Evolutionary conservation across 2,797 vertebrate genomes (phyloP).

Genomic region (Allobates femoralis): DNA sequence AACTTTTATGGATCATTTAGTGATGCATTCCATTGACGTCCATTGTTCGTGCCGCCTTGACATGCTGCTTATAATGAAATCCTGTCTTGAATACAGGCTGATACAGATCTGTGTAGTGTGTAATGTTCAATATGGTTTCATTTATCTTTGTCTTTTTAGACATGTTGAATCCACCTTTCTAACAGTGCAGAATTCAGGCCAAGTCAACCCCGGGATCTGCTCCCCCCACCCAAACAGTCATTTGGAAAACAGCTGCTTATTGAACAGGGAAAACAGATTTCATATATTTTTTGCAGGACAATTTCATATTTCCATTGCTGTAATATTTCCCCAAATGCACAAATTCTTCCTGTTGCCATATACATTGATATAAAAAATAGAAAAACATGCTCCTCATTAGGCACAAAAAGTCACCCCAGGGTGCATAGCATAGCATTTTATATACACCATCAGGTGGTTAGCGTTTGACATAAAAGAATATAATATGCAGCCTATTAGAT

Average conservation of each 20-base stretch:
- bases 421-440: constrained; percentile 42
- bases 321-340: constrained; percentile 42
- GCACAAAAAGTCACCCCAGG: constrained; percentile 51
- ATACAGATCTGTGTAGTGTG: constrained; percentile 20
- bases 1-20: not conserved
- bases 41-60: not conserved
- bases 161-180: constrained; percentile 41
- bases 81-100: not conserved
- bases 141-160: not conserved
- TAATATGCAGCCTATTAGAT: constrained; percentile 49
- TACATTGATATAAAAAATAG: constrained; percentile 33
- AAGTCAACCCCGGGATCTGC: constrained; percentile 28
- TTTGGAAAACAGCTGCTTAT: constrained; percentile 59
- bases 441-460: constrained; percentile 54
- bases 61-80: not conserved
- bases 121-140: constrained; percentile 35
- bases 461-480: constrained; percentile 50
- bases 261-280: constrained; percentile 30
- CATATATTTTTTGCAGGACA: constrained; percentile 16
- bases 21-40: not conserved
- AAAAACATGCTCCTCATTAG: constrained; percentile 57
- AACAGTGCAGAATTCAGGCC: constrained; percentile 9
- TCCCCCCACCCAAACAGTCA: constrained; percentile 25
- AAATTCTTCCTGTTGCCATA: constrained; percentile 44
- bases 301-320: constrained; percentile 53